A percentile compares a stretch with the other conserved stretches of the same genome.
Conservation (phyloP, 2,113 vertebrate genomes). For the Hippocampus zosterae region DNA sequence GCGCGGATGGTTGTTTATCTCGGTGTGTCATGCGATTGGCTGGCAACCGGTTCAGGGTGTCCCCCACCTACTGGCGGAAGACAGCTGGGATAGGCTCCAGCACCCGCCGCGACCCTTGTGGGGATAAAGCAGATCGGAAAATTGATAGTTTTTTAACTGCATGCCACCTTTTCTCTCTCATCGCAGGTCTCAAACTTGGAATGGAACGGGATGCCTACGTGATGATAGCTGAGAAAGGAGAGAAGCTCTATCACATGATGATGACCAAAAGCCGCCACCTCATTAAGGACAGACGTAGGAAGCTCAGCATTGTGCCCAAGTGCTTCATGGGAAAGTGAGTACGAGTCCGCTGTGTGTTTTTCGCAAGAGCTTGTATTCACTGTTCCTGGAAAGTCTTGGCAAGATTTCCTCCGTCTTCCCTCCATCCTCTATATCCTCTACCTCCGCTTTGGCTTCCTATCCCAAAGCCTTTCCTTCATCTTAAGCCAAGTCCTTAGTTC, state of each 20-base stretch:
- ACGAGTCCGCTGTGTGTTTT: conserved; percentile 16
- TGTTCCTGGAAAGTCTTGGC: conserved; percentile 40
- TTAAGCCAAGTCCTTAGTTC: conserved; percentile 17
- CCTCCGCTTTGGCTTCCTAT: neutral
- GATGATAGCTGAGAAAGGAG: conserved; percentile 97
- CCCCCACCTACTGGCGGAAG: no score
- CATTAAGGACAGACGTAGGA: conserved; percentile 93
- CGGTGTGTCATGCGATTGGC: no score
- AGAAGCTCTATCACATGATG: conserved; percentile 99
- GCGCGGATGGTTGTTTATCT: no score
- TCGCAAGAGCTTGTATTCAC: conserved; percentile 44
- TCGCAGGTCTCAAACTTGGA: conserved; percentile 88
- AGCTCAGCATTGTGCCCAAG: conserved; percentile 94
- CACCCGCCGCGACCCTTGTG: no score
- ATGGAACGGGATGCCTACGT: conserved; percentile 97
- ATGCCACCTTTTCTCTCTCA: neutral
- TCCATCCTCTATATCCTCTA: conserved; percentile 16
- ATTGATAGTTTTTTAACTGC: neutral
- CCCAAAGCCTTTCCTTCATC: conserved; percentile 5
- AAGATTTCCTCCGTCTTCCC: conserved; percentile 42
- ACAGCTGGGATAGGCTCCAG: no score
- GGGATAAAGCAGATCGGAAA: no score
- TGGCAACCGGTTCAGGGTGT: no score
- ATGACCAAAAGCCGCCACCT: conserved; percentile 92
- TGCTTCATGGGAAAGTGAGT: conserved; percentile 99